Evolutionary conservation across 2,888 invertebrate genomes (phyloP).

Genomic region (Pseudococcus longispinus): DNA sequence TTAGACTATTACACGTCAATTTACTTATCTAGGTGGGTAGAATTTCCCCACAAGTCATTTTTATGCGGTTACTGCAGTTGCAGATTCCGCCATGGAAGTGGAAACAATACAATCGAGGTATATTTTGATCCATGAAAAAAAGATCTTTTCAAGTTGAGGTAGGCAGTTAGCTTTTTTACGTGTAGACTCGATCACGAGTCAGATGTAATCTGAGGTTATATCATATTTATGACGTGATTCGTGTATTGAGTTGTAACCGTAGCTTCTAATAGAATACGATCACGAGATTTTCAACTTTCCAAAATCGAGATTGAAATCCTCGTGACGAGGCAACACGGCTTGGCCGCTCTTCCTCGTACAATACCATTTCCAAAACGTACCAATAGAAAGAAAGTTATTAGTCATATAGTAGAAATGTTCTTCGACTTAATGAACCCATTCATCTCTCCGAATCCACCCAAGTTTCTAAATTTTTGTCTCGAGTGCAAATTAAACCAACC

Average conservation of each 20-base stretch:
- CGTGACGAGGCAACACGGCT: neutral
- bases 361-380: conserved; percentile 1
- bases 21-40: too few relatives aligned
- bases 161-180: neutral
- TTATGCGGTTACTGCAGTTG: neutral
- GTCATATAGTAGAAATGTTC: neutral
- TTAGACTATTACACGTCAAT: too few relatives aligned
- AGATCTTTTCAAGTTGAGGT: neutral
- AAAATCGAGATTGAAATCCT: neutral
- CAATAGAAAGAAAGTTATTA: conserved; percentile 13
- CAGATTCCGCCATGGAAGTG: neutral
- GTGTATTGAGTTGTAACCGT: neutral
- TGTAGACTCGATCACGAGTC: neutral
- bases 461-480: conserved; percentile 18
- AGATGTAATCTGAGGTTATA: conserved; percentile 29
- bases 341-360: neutral
- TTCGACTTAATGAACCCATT: conserved; percentile 1
- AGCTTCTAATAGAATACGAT: neutral
- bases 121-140: neutral
- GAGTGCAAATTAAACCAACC: neutral
- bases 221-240: conserved; percentile 38
- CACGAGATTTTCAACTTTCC: conserved; percentile 33
- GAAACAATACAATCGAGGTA: neutral
- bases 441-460: neutral
- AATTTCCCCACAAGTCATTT: neutral